Evolutionary conservation across 2,888 invertebrate genomes (phyloP).

Genomic region (Euplexia lucipara): DNA sequence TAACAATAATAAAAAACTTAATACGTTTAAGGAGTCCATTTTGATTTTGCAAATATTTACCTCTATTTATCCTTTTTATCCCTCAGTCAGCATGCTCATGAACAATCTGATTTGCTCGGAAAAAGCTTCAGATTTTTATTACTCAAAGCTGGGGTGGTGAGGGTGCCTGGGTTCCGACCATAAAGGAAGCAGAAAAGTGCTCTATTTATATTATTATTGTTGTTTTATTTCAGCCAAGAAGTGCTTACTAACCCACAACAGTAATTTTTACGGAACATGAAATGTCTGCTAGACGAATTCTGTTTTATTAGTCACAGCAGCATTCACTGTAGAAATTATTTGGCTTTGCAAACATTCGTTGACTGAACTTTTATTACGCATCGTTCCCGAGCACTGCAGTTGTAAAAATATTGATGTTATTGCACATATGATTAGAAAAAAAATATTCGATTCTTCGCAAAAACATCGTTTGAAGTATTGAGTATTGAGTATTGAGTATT

Average conservation of each 20-base stretch:
- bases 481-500: too few relatives aligned
- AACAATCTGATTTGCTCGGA: conserved; percentile 3
- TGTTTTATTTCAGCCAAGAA: neutral
- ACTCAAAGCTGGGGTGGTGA: too few relatives aligned
- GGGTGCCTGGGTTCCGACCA: neutral
- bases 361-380: too few relatives aligned
- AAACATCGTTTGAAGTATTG: too few relatives aligned
- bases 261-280: neutral
- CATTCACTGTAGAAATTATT: neutral
- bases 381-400: too few relatives aligned
- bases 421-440: too few relatives aligned
- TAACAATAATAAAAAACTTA: too few relatives aligned
- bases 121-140: conserved; percentile 17
- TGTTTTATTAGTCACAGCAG: neutral
- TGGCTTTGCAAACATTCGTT: too few relatives aligned
- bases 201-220: conserved; percentile 10
- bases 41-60: conserved; percentile 5
- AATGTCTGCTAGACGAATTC: neutral
- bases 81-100: conserved; percentile 27
- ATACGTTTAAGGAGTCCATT: too few relatives aligned
- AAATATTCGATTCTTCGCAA: too few relatives aligned
- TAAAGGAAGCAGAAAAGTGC: conserved; percentile 17
- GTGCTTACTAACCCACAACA: neutral
- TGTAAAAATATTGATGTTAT: too few relatives aligned
- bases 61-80: conserved; percentile 13